Base-by-base conservation (phyloP, 2,888 invertebrate genomes). In the Schizotus pectinicornis region DNA sequence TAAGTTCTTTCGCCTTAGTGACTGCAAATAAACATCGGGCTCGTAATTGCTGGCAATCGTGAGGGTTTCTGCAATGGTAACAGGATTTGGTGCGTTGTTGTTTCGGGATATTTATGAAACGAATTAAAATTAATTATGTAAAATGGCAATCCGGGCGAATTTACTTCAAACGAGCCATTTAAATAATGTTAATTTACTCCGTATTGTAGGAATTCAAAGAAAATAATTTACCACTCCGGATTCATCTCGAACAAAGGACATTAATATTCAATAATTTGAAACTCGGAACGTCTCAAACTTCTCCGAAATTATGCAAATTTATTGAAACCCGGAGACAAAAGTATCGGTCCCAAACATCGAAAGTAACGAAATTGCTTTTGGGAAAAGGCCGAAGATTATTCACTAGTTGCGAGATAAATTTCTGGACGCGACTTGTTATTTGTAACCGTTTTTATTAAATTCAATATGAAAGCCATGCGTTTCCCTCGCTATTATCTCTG, bases 381-480 rank as follows among this genome's bases (percentile, higher is more conserved):
- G 22, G 22, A 5, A 22, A 11, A 43, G 11, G 32, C 12, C 22
- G 7, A 14, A 41, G n/a, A 47, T 47, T 13, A 11, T 32, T 47
- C 38, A 37, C 32, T 48, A 48, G 38, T 41, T 34, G 22, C 34
- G 11, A 39, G 31, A 42, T 52, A 52, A 52, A 52, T 52, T 52
- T 22, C n/a, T 11, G 30, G 13, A 22, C 37, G 9, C 7, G 34
- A 7, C 45, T 45, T 43, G 55, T 52, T 67, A 68, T 69, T 68
- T 69, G 69, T 68, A 70, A 66, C 66, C 67, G 63, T 64, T 70
- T 73, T 73, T 74, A 74, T 74, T 73, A 73, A 72, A 74, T 71
- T 70, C 66, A 68, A 72, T 72, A 74, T 71, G 74, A 72, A 72
- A 73, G 68, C 71, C 71, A 74, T 74, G 73, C 71, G 68, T 74